These are phyloP conservation scores for Bos javanicus DNA, from an alignment of 2,113 vertebrate species.

Conservation along the genomic window DNA sequence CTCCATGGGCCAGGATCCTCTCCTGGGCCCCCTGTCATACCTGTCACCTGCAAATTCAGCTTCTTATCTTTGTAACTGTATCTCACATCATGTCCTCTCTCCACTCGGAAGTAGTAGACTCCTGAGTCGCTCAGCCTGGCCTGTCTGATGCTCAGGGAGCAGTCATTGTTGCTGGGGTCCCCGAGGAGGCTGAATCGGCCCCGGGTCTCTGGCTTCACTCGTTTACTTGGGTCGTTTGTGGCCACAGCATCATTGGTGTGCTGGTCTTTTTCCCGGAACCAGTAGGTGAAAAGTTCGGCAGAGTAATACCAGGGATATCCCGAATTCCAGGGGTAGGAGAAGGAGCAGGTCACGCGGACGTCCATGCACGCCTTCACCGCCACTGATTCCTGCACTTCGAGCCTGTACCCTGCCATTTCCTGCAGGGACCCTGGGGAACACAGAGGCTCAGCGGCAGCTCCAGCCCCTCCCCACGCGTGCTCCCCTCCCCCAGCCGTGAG, in stretches of 20 bases:
- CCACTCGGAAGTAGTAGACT: not conserved
- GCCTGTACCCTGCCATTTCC: accelerated
- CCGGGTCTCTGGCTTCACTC: accelerated
- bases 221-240: accelerated
- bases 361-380: not conserved
- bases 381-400: accelerated
- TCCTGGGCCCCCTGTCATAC: not conserved
- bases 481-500: accelerated
- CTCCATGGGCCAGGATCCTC: not conserved
- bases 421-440: not conserved
- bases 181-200: not conserved
- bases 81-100: accelerated
- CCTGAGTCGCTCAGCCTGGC: not conserved
- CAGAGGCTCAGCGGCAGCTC: not conserved
- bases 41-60: not conserved
- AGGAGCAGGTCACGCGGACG: not conserved
- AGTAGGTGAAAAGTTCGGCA: accelerated
- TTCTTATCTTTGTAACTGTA: accelerated
- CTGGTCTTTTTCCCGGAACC: accelerated
- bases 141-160: conserved; percentile 5
- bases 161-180: accelerated
- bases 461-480: accelerated
- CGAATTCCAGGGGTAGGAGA: accelerated
- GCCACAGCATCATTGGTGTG: accelerated
- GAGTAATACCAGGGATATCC: accelerated